Base-by-base conservation (phyloP, 2,797 vertebrate species). In the Gouania willdenowi region DNA sequence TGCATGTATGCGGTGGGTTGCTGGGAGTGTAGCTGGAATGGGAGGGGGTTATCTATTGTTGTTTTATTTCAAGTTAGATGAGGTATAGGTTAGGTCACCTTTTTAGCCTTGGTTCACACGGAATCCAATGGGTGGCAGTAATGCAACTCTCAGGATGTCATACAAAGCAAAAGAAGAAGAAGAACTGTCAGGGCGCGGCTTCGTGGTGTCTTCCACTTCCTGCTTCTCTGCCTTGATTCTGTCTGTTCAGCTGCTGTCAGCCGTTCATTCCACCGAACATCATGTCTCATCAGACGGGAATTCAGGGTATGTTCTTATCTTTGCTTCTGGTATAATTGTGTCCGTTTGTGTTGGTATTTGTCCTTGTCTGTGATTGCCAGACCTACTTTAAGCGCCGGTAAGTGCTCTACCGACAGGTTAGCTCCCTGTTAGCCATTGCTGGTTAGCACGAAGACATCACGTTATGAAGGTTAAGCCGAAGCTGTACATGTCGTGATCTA, bases 241-340 rank as follows among this genome's bases (percentile, higher is more conserved):
- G 54, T 40, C 62, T 52, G 65, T 77, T 75, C 76, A 71, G 71
- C 82, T 66, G 70, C 76, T n/a, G 61, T 66, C 72, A 50, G 34
- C 46, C 31, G 25, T 74, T 48, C 40, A 42, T 62, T 62, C 57
- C 67, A 68, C 70, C 67, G 66, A 39, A 25, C 75, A 85, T 71
- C 66, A 98, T 98, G 94, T 96, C 94, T 76, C 94, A 98, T 78
- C 95, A 98, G 77, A 98, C 93, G 69, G 95, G 95, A 68, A 98
- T 98, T 82, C 92, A 93, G 92, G 95, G 92, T 94, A 90, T 19
- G 35, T 12, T 1, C 0, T 0, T 7, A 26, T n/a, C 4, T 13
- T 2, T 20, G 6, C 15, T 33, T 40, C 2, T 0, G 1, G 1
- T 1, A 1, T n/a, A 40, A 2, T 0, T 1, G 1, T 1, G 1